Conservation (phyloP, 2,888 invertebrate species). For the Drosophila paramelanica region DNA sequence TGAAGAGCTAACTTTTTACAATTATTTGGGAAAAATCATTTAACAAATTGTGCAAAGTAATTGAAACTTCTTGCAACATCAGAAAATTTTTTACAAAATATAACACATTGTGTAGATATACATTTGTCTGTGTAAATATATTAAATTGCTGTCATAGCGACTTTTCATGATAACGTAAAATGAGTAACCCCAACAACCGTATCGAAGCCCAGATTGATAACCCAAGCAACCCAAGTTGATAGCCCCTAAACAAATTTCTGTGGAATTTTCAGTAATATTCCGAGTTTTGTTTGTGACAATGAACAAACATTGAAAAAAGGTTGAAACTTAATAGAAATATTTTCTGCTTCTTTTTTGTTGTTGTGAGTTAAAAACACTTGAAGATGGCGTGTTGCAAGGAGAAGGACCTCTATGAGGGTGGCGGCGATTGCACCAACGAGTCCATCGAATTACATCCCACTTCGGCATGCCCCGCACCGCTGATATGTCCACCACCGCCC, state of each 20-base stretch:
- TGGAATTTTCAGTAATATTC: slow-evolving; percentile 16
- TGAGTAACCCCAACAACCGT: too few relatives aligned
- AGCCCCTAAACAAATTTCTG: slow-evolving; percentile 35
- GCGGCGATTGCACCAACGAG: slow-evolving; percentile 38
- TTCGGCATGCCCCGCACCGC: slow-evolving; percentile 61
- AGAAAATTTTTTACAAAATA: too few relatives aligned
- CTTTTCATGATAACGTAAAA: too few relatives aligned
- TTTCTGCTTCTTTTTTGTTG: not conserved
- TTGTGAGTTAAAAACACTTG: not conserved
- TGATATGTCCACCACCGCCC: slow-evolving; percentile 54
- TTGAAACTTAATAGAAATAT: slow-evolving; percentile 8
- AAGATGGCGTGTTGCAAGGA: slow-evolving; percentile 63
- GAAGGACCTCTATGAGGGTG: slow-evolving; percentile 32
- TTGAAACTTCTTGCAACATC: too few relatives aligned
- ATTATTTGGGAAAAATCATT: too few relatives aligned
- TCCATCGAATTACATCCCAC: slow-evolving; percentile 60
- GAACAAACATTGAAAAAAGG: not conserved
- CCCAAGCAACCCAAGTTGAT: slow-evolving; percentile 53
- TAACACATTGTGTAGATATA: too few relatives aligned
- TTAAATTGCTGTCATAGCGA: too few relatives aligned
- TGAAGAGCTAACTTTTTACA: too few relatives aligned
- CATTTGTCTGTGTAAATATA: too few relatives aligned
- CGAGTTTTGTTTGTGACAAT: slow-evolving; percentile 26
- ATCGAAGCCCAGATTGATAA: not conserved
- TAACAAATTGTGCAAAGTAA: too few relatives aligned